A percentile compares a stretch with the other conserved stretches of the same genome.
Conservation (phyloP, 1,140 invertebrate species). For the Pentalonia nigronervosa region DNA sequence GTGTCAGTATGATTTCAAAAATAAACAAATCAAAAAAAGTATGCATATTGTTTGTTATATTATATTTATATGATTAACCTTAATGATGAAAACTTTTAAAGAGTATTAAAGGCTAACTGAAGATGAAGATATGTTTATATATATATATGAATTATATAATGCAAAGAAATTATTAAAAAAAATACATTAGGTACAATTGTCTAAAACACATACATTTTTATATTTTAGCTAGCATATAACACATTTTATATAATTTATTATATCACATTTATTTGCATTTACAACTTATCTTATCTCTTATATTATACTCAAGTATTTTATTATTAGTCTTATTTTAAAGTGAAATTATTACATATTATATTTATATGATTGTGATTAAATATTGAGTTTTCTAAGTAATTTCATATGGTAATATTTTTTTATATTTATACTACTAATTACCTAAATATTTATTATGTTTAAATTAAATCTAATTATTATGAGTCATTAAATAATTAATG, state of each 20-base stretch:
- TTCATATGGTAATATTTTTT: not conserved
- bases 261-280: constrained; percentile 23
- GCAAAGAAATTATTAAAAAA: not conserved
- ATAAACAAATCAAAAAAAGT: constrained; percentile 57
- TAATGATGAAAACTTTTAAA: too few species aligned
- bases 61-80: too few species aligned
- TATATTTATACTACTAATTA: not conserved
- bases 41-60: not conserved
- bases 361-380: not conserved
- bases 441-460: not conserved
- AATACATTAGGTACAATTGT: not conserved
- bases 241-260: not conserved
- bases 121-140: too few species aligned
- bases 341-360: not conserved
- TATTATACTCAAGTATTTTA: constrained; percentile 4
- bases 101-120: too few species aligned
- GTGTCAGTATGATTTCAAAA: constrained; percentile 51
- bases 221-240: not conserved
- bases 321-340: not conserved
- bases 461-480: not conserved
- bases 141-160: not conserved
- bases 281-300: constrained; percentile 5
- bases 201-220: not conserved
- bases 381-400: not conserved
- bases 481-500: not conserved